Percentiles rank a stretch among this genome's conserved stretches.
Evolutionary conservation across 2,888 invertebrate genomes (phyloP).

Genomic region (Micropterix aruncella): DNA sequence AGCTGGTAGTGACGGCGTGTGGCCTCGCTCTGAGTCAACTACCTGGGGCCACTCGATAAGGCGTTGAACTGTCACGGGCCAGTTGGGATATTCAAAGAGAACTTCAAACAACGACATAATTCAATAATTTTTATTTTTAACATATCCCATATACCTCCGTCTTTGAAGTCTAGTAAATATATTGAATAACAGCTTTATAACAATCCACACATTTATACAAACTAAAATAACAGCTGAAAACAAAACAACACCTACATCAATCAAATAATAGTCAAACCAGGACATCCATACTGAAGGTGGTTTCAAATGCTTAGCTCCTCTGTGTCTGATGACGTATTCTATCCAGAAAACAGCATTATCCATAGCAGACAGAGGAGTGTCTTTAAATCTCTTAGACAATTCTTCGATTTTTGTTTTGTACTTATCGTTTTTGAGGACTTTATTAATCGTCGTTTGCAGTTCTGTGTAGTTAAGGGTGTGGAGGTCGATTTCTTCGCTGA

Average conservation of each 20-base stretch:
- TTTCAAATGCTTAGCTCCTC: constrained; percentile 24
- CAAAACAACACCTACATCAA: constrained; percentile 35
- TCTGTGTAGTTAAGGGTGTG: constrained; percentile 17
- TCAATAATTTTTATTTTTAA: too few relatives aligned
- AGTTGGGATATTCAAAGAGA: too few relatives aligned
- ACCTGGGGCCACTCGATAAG: too few relatives aligned
- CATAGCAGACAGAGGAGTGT: constrained; percentile 38
- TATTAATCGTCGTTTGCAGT: constrained; percentile 19
- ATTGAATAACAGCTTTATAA: too few relatives aligned
- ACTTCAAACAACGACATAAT: too few relatives aligned
- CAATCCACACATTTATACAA: background rate
- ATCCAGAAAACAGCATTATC: constrained; percentile 46
- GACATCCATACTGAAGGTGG: constrained; percentile 23
- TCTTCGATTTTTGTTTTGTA: constrained; percentile 26
- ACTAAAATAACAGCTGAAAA: background rate
- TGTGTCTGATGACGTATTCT: constrained; percentile 36
- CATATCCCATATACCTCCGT: too few relatives aligned
- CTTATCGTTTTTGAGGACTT: constrained; percentile 19
- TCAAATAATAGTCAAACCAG: constrained; percentile 24
- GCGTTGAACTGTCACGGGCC: too few relatives aligned
- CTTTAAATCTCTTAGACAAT: constrained; percentile 32
- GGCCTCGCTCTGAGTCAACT: too few relatives aligned
- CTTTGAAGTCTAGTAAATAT: too few relatives aligned
- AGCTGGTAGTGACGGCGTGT: too few relatives aligned
- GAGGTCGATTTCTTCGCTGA: constrained; percentile 20